These are phyloP conservation scores for Labeo rohita DNA, from an alignment of 2,113 vertebrate species.

Conservation along the genomic window DNA sequence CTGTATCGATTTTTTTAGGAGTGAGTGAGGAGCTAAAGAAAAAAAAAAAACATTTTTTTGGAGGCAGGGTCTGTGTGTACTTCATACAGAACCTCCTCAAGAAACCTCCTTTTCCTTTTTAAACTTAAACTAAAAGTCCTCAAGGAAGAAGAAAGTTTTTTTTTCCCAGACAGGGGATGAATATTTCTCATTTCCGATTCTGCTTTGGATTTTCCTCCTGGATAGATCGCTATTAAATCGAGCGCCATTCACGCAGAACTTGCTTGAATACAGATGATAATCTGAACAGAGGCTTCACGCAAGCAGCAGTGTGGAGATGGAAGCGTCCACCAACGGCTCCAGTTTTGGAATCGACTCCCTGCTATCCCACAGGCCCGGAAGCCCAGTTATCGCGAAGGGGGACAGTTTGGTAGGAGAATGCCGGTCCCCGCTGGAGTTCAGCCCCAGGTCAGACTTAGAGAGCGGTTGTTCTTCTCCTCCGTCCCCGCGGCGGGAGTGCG, in stretches of 20 bases:
- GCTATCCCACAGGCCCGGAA: constrained; percentile 91
- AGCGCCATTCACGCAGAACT: constrained; percentile 62
- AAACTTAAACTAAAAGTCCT: constrained; percentile 41
- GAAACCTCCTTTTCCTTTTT: constrained; percentile 63
- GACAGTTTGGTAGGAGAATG: constrained; percentile 87
- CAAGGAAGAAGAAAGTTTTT: constrained; percentile 55
- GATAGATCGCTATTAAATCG: constrained; percentile 62
- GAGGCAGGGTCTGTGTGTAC: constrained; percentile 63
- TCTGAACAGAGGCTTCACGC: constrained; percentile 66
- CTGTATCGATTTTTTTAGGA: constrained; percentile 53
- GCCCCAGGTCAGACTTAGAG: constrained; percentile 89
- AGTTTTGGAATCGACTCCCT: constrained; percentile 97
- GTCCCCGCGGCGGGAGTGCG: constrained; percentile 88
- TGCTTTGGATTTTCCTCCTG: constrained; percentile 60
- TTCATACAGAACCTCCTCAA: constrained; percentile 72
- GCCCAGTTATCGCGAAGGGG: constrained; percentile 88
- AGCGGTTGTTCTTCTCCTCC: constrained; percentile 91
- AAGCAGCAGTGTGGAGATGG: constrained; percentile 77
- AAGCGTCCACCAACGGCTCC: constrained; percentile 91
- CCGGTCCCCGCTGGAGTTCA: constrained; percentile 92
- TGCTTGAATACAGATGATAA: constrained; percentile 74
- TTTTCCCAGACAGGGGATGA: constrained; percentile 60
- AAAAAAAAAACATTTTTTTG: constrained; percentile 44
- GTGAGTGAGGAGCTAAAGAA: constrained; percentile 1
- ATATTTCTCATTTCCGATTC: constrained; percentile 51